Evolutionary conservation across 2,888 invertebrate genomes (phyloP), one percentile per base, ranked within the genome.

Genomic region (Drosophila yooni): DNA sequence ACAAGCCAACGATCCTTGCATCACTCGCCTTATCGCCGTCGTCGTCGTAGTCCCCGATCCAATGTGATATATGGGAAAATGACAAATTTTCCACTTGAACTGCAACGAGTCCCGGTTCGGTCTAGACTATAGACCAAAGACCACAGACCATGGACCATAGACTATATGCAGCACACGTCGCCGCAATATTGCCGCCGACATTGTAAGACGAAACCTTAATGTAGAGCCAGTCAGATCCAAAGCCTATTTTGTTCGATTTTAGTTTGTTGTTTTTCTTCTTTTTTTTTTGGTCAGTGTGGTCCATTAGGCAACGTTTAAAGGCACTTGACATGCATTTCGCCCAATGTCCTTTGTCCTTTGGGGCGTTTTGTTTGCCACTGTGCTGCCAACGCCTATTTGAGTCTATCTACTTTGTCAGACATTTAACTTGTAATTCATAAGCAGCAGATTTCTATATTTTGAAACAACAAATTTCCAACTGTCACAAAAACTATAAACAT

Each of bases 21-120:
- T 53, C 52, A 52, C 66, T 64, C 48, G 72, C 87, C 85, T 83
- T 84, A 90, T 89, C 90, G 73, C 57, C 57, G 15, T 25, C 25
- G 46, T 21, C 4, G 27, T 48, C 29, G 52, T 29, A 21, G 31
- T 33, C 61, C 52, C 50, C 74, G 74, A 70, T 80, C 70, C 67
- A 38, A 54, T 71, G 79, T 89, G 76, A 85, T 82, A 86, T 89
- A 88, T 87, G 80, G 84, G 76, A 68, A 80, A 86, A 90, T 80
- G 83, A 91, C 84, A 91, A 91, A 88, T 84, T 82, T 83, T 80
- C 90, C 91, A 91, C 90, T 90, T 91, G 91, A 90, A 66, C 25
- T 52, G 31, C 21, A 15, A 48, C 25, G 25, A 21, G 46, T 25
- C 46, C 46, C 58, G 31, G 54, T 34, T 31, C 8, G 56, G 69